Evolutionary conservation across 2,797 vertebrate species (phyloP).

Genomic region (Phataginus tricuspis): DNA sequence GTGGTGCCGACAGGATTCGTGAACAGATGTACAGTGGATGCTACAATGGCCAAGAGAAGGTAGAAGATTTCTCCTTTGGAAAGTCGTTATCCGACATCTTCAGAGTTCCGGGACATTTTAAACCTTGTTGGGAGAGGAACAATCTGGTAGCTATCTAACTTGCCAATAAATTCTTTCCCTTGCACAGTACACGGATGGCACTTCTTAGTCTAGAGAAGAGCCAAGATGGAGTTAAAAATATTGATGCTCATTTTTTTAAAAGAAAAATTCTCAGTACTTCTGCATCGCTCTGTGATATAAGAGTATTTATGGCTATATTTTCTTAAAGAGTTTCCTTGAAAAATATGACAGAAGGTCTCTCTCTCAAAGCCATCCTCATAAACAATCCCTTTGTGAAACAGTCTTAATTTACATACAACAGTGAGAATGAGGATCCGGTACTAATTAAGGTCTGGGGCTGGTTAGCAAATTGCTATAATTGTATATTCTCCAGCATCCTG

Average conservation of each 20-base stretch:
- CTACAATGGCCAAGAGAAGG: background rate
- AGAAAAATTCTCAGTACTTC: conserved; percentile 37
- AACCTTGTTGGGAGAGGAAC: conserved; percentile 28
- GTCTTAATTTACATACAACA: conserved; percentile 76
- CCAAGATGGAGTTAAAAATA: conserved; percentile 54
- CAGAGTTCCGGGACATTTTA: background rate
- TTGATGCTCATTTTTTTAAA: conserved; percentile 31
- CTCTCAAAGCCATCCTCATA: background rate
- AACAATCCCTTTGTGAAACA: conserved; percentile 64
- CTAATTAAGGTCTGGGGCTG: conserved; percentile 71
- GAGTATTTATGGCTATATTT: conserved; percentile 53
- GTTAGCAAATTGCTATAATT: conserved; percentile 72
- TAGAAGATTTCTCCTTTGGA: background rate
- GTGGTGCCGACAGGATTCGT: background rate
- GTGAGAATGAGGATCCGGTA: conserved; percentile 47
- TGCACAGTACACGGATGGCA: background rate
- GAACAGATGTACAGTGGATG: background rate
- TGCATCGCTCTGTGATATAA: background rate
- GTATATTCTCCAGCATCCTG: conserved; percentile 61
- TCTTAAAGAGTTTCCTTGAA: conserved; percentile 63
- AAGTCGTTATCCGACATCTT: background rate
- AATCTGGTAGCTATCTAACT: conserved; percentile 41
- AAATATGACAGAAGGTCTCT: conserved; percentile 61
- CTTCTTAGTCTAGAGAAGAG: background rate
- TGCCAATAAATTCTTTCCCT: background rate